phyloP scores from a whole-genome alignment of 2,888 invertebrate genomes.

The Aproaerema taeniolella region DNA sequence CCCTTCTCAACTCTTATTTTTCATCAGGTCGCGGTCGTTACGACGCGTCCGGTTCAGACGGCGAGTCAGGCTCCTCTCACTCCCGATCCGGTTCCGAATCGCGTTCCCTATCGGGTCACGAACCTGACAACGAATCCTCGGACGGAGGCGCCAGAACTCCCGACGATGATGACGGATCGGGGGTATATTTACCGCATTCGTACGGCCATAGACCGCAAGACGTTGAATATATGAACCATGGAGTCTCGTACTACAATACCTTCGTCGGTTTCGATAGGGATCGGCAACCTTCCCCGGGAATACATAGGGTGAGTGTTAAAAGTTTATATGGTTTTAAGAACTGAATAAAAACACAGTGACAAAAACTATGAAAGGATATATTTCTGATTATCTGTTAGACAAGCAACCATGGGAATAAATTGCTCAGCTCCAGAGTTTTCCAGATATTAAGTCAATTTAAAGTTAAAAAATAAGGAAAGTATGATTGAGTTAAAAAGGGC shows the following conservation, averaged over 20 bases:
- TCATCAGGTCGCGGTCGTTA: slow-evolving; percentile 82
- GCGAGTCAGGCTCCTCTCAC: slow-evolving; percentile 85
- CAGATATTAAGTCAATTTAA: no score
- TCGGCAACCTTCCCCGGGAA: slow-evolving; percentile 58
- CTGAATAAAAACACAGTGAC: no score
- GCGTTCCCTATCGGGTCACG: slow-evolving; percentile 83
- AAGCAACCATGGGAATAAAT: no score
- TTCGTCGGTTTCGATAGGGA: slow-evolving; percentile 77
- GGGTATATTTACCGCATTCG: slow-evolving; percentile 81
- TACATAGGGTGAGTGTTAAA: slow-evolving; percentile 60
- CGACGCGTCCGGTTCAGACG: slow-evolving; percentile 70
- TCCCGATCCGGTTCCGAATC: slow-evolving; percentile 81
- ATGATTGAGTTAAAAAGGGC: no score
- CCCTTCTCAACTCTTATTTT: slow-evolving; percentile 10
- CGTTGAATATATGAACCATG: slow-evolving; percentile 73
- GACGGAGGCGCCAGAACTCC: slow-evolving; percentile 82
- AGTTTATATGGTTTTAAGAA: no score
- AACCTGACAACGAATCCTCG: slow-evolving; percentile 86
- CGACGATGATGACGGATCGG: slow-evolving; percentile 82
- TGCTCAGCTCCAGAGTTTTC: no score
- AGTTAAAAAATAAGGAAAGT: no score
- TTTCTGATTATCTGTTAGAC: no score
- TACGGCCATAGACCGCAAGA: slow-evolving; percentile 65
- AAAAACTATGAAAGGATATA: no score
- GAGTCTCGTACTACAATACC: slow-evolving; percentile 79